phyloP scores from a whole-genome alignment of 2,797 vertebrate genomes.

The Crypturellus tataupa region DNA sequence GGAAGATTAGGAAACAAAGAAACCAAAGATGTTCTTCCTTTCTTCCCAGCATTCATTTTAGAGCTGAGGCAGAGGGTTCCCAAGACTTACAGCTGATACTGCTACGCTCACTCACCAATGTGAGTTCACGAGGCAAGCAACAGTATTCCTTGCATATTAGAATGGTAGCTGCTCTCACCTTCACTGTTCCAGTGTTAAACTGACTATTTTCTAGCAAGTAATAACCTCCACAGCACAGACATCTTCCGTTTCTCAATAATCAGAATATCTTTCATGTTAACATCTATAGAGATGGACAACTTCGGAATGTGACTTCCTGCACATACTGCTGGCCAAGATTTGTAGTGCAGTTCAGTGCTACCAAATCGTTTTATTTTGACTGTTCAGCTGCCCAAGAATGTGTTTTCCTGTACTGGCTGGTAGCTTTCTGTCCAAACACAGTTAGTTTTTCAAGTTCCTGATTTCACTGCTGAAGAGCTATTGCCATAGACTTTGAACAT shows the following conservation, averaged over 20 bases:
- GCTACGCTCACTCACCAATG: background rate
- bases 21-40: background rate
- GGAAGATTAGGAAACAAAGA: background rate
- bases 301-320: background rate
- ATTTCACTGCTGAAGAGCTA: background rate
- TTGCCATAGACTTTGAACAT: background rate
- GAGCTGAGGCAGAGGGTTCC: background rate
- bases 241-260: background rate
- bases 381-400: background rate
- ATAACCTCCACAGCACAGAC: background rate
- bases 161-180: background rate
- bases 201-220: background rate
- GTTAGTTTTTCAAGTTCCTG: background rate
- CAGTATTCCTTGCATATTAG: background rate
- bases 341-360: background rate
- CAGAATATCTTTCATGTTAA: background rate
- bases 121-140: background rate
- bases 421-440: background rate
- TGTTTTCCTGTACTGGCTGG: background rate
- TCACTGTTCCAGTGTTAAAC: background rate
- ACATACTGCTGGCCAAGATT: background rate
- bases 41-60: background rate
- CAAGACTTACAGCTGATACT: background rate
- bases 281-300: background rate
- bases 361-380: background rate